A percentile compares a stretch with the other conserved stretches of the same genome.
These are phyloP conservation scores for Lasius fuliginosus DNA, from an alignment of 2,888 invertebrate genomes.

Conservation along the genomic window DNA sequence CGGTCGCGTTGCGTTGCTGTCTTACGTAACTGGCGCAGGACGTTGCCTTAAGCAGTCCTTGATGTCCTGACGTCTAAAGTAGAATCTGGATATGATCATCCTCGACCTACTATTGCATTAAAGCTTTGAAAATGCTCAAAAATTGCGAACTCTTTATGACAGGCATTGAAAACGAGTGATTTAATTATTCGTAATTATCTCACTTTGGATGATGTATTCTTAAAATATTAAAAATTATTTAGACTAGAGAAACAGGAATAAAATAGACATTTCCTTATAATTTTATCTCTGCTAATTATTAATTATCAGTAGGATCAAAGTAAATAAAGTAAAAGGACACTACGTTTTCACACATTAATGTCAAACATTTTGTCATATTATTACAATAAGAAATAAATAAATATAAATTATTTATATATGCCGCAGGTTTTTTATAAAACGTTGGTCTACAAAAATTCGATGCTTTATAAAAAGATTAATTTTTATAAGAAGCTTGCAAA, in stretches of 20 bases:
- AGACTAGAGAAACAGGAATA: background rate
- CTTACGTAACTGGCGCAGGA: constrained; percentile 75
- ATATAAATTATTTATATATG: too few species aligned
- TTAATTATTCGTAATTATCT: background rate
- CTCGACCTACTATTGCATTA: background rate
- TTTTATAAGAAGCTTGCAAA: background rate
- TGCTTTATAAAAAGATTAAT: background rate
- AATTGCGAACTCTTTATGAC: background rate
- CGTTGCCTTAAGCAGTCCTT: constrained; percentile 76
- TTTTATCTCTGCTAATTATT: background rate
- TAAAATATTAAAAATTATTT: background rate
- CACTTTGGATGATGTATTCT: background rate
- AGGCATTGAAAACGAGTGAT: background rate
- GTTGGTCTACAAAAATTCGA: too few species aligned
- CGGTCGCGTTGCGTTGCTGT: constrained; percentile 66
- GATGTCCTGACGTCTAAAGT: constrained; percentile 53
- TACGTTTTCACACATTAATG: background rate
- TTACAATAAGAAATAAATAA: background rate
- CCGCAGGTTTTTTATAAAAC: too few species aligned
- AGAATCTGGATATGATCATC: background rate
- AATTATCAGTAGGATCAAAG: background rate
- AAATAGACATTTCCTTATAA: background rate
- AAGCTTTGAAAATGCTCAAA: background rate
- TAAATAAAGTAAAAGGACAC: background rate
- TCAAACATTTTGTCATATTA: background rate